Evolutionary conservation across 2,113 vertebrate genomes (phyloP).

Genomic region (Cromileptes altivelis): DNA sequence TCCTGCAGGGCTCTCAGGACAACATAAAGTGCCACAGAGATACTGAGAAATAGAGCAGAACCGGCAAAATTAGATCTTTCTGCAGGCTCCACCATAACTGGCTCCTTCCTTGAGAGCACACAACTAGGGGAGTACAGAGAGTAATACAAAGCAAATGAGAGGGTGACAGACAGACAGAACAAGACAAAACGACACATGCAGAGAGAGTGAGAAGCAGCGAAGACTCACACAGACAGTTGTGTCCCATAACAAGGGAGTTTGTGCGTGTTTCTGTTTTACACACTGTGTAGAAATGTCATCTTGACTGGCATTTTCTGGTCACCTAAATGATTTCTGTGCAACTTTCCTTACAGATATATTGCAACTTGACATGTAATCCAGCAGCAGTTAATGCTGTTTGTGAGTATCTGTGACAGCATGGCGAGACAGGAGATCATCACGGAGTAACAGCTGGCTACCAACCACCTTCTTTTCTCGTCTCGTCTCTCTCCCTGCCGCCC

Average conservation of each 20-base stretch:
- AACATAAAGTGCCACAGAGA: conserved; percentile 61
- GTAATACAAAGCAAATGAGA: conserved; percentile 40
- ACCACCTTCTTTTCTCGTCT: conserved; percentile 32
- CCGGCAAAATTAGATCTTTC: conserved; percentile 66
- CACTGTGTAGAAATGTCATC: conserved; percentile 9
- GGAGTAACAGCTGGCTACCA: conserved; percentile 38
- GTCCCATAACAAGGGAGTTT: not conserved
- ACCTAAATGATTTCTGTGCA: conserved; percentile 17
- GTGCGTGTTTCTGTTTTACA: conserved; percentile 1
- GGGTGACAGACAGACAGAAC: not conserved
- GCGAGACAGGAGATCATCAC: conserved; percentile 44
- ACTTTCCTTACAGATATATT: not conserved
- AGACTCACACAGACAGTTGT: not conserved
- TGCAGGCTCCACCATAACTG: conserved; percentile 49
- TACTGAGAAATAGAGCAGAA: conserved; percentile 77
- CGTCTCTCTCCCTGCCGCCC: not conserved
- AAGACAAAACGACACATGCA: not conserved
- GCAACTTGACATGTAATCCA: conserved; percentile 2
- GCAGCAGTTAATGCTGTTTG: conserved; percentile 21
- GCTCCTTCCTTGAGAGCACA: conserved; percentile 50
- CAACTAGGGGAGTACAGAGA: conserved; percentile 21
- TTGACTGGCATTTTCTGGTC: conserved; percentile 31
- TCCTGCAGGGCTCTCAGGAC: conserved; percentile 57
- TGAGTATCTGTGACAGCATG: conserved; percentile 19
- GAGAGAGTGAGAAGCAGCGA: not conserved